Conservation (phyloP, 2,797 vertebrate genomes). For the Sebastes matsubarae region DNA sequence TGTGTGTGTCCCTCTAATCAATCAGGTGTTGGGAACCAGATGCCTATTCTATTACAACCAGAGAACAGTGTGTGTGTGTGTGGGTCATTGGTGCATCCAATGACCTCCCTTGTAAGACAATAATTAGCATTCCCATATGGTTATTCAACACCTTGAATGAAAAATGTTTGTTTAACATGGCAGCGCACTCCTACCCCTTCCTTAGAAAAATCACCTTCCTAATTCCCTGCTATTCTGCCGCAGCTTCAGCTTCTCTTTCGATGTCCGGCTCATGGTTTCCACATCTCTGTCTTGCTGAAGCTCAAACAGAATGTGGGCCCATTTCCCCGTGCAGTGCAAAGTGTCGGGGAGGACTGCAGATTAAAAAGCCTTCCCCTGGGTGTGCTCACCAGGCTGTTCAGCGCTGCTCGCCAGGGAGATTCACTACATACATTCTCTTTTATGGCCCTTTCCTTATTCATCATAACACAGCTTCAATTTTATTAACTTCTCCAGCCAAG, state of each 20-base stretch:
- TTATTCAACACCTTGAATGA: conserved; percentile 21
- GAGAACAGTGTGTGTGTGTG: background rate
- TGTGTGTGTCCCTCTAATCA: conserved; percentile 44
- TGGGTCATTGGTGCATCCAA: background rate
- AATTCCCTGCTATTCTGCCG: conserved; percentile 19
- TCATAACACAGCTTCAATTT: conserved; percentile 82
- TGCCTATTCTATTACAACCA: conserved; percentile 13
- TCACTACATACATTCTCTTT: conserved; percentile 83
- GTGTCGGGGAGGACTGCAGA: conserved; percentile 72
- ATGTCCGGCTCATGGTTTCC: conserved; percentile 56
- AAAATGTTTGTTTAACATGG: conserved; percentile 2
- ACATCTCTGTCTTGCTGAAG: conserved; percentile 62
- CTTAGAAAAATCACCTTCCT: background rate
- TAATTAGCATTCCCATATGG: conserved; percentile 25
- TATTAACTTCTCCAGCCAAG: conserved; percentile 82
- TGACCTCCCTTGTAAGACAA: conserved; percentile 29
- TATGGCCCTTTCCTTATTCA: conserved; percentile 82
- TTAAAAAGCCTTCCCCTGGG: conserved; percentile 80
- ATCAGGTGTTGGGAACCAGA: conserved; percentile 43
- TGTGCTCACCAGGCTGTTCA: conserved; percentile 76
- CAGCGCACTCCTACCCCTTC: background rate
- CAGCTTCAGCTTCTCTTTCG: conserved; percentile 26
- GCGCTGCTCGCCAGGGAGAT: conserved; percentile 73
- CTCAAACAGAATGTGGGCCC: conserved; percentile 67
- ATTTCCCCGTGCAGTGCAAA: conserved; percentile 58